Base-by-base conservation (phyloP, 2,888 invertebrate species). In the Operophtera brumata region DNA sequence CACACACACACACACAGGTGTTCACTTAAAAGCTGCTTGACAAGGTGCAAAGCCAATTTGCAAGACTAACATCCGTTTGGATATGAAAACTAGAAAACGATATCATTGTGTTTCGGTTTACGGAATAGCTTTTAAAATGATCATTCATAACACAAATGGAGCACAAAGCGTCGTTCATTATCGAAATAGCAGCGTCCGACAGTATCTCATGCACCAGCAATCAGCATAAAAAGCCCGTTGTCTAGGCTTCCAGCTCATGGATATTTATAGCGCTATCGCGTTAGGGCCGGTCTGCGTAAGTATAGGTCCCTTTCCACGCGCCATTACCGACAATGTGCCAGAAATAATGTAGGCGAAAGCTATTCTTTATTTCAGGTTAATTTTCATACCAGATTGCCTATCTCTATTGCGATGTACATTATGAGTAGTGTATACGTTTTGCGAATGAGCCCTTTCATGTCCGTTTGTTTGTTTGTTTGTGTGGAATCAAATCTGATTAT, bases 201-300 rank as follows among this genome's bases (percentile, higher is more conserved):
- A 44, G 36, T 37, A 43, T 51, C 59, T 55, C 61, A 59, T 55
- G 45, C 50, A 28, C 42, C 14, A 28, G 41, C 47, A 49, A 59
- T 54, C 54, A 54, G 43, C 60, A 57, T 57, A 59, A 61, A 51
- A 53, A 52, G 61, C 46, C 44, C 43, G 20, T 59, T 56, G 62
- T 59, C 53, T 51, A 44, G 48, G 14, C 12, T 20, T 34, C 46
- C 45, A 30, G 40, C 54, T 55, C 45, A 26, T 34, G 42, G 47
- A 41, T 58, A 59, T 62, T 59, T 46, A 56, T 57, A 56, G 41
- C 28, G 30, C 41, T 41, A 48, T 48, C 36, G 36, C 40, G 25
- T 36, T 40, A 48, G 34, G 32, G 34, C 20, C 11, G n/a, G 20
- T 25, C 25, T 7, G 8, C 41, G 28, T 39, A 30, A 20, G 20